Conservation (phyloP, 2,113 vertebrate species). For the Daubentonia madagascariensis region DNA sequence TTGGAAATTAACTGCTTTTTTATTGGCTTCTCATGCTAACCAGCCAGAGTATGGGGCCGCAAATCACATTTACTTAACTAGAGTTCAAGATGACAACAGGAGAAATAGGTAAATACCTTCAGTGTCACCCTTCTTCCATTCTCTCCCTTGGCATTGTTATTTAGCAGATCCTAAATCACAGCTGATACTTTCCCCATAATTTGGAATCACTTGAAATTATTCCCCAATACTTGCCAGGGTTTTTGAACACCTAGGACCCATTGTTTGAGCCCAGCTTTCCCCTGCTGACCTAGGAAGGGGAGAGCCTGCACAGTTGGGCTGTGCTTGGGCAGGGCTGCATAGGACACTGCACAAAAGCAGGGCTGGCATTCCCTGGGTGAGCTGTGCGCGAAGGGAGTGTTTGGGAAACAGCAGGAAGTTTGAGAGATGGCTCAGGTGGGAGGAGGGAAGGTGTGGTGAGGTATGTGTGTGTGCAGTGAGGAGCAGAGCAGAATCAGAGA, state of each 20-base stretch:
- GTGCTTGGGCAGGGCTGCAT: background rate
- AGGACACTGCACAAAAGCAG: accelerated
- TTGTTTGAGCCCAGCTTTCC: background rate
- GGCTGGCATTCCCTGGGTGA: background rate
- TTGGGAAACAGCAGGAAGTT: background rate
- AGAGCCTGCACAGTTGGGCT: background rate
- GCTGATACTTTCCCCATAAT: background rate
- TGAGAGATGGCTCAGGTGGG: background rate
- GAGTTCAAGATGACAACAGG: background rate
- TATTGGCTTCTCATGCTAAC: background rate
- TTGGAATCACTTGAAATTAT: background rate
- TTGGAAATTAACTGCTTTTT: background rate
- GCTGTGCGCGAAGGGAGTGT: background rate
- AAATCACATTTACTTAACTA: background rate
- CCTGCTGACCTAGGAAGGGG: background rate
- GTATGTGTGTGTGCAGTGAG: background rate
- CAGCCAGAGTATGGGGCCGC: background rate
- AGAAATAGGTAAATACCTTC: background rate
- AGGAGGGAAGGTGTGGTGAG: background rate
- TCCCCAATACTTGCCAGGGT: background rate
- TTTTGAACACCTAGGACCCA: background rate
- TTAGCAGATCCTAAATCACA: background rate
- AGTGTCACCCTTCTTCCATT: background rate
- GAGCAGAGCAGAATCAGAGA: background rate
- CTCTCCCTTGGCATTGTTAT: background rate